phyloP scores from a whole-genome alignment of 2,888 invertebrate genomes.

The Molorchus minor region DNA sequence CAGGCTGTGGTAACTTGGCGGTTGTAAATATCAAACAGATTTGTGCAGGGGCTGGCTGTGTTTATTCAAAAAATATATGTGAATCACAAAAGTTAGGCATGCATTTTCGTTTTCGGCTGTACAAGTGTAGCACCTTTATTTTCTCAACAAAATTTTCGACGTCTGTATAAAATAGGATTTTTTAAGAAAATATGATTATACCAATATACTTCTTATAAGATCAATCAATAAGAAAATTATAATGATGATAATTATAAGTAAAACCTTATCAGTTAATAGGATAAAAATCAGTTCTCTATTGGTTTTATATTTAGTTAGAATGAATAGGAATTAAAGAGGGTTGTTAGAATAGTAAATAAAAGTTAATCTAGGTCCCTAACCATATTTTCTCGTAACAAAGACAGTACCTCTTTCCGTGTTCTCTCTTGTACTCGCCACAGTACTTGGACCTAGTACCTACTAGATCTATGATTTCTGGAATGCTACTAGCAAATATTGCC shows the following conservation, averaged over 20 bases:
- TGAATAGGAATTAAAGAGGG: slow-evolving; percentile 8
- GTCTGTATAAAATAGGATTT: slow-evolving; percentile 11
- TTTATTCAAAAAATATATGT: slow-evolving; percentile 24
- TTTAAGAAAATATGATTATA: slow-evolving; percentile 41
- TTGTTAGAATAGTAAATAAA: background rate
- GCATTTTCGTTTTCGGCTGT: slow-evolving; percentile 45
- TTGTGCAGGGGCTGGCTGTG: slow-evolving; percentile 47
- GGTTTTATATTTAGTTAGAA: slow-evolving; percentile 7
- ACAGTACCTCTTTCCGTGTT: slow-evolving; percentile 97
- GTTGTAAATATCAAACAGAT: slow-evolving; percentile 32
- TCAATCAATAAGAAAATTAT: no score
- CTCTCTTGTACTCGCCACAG: slow-evolving; percentile 99
- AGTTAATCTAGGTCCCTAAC: slow-evolving; percentile 39
- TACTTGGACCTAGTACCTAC: slow-evolving; percentile 99
- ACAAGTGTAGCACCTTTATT: slow-evolving; percentile 43
- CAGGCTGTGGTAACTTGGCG: slow-evolving; percentile 25
- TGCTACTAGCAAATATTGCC: slow-evolving; percentile 99
- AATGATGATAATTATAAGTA: no score
- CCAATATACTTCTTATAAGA: no score
- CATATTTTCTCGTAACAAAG: slow-evolving; percentile 40
- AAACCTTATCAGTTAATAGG: no score
- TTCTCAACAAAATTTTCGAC: slow-evolving; percentile 4
- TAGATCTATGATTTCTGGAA: slow-evolving; percentile 99
- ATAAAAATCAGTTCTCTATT: slow-evolving; percentile 10
- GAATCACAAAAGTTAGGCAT: slow-evolving; percentile 26